phyloP scores from a whole-genome alignment of 2,888 invertebrate species.

The Harpalus rufipes region DNA sequence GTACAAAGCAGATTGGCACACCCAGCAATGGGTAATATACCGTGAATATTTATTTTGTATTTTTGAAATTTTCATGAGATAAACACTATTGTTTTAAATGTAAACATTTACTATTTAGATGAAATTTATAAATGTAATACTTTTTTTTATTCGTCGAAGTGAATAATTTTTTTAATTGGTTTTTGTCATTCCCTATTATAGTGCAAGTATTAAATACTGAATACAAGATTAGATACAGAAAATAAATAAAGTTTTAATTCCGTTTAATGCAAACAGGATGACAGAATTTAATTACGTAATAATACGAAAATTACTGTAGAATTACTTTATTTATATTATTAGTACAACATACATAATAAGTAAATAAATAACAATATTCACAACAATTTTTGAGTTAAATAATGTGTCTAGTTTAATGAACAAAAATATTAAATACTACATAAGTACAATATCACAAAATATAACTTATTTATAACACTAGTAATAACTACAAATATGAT shows the following conservation, averaged over 20 bases:
- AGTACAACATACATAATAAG: slow-evolving; percentile 18
- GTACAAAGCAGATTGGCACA: no score
- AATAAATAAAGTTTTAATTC: slow-evolving; percentile 40
- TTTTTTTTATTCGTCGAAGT: slow-evolving; percentile 6
- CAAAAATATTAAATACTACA: background rate
- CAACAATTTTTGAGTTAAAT: slow-evolving; percentile 15
- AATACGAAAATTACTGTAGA: background rate
- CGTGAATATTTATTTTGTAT: no score
- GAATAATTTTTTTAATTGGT: no score
- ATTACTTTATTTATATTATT: slow-evolving; percentile 31
- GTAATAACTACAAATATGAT: slow-evolving; percentile 35
- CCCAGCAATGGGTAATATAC: no score
- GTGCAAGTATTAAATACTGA: slow-evolving; percentile 13
- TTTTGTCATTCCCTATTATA: no score
- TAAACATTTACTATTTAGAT: background rate
- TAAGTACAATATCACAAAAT: background rate
- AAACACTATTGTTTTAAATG: slow-evolving; percentile 4
- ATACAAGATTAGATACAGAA: slow-evolving; percentile 30
- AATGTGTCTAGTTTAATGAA: slow-evolving; percentile 2
- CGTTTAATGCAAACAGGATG: slow-evolving; percentile 7
- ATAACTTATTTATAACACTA: slow-evolving; percentile 10
- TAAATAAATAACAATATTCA: background rate
- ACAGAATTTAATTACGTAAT: slow-evolving; percentile 2
- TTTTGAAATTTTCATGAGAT: background rate
- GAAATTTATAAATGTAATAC: slow-evolving; percentile 10